Evolutionary conservation across 2,888 invertebrate species (phyloP), one percentile per base, ranked within the genome.

Genomic region (Machimus rusticus): DNA sequence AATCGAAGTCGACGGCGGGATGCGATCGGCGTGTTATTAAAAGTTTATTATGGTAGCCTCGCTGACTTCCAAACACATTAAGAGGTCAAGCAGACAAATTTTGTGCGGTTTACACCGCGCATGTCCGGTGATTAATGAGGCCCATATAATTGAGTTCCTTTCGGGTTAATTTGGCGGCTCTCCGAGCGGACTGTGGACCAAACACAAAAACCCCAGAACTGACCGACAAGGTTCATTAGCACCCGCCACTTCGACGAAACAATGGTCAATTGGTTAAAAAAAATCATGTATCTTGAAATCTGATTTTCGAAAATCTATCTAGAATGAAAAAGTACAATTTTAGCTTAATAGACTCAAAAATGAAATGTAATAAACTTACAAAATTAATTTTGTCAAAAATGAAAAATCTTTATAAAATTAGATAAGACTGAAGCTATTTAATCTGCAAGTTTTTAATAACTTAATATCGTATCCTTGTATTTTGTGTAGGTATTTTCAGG

Each of bases 31-130:
- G 28, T 55, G 55, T 86, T 86, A 86, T 86, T 86, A 79, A 78
- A 86, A 86, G 57, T 86, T 86, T 86, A 86, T 78, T 78, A 79
- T 78, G 78, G 86, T 86, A 86, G 78, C 79, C 66, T 66, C 37
- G 66, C 79, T 57, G 86, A 86, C 79, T 78, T 66, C 78, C 78
- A 79, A 86, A 86, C 86, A 86, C 78, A 86, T 86, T 86, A 86
- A 86, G 55, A 86, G 86, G 86, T 86, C 79, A 86, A 86, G 37
- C 78, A 77, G 78, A 86, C 86, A 79, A 86, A 86, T 86, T 86
- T 86, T 86, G 78, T 86, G 86, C 79, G 55, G 79, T 79, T 86
- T 78, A 55, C 55, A 78, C 57, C 55, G 23, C 78, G 31, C 55
- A 74, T 43, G 74, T 74, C 74, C 74, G 57, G 85, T 85, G 85